Conservation (phyloP, 2,113 vertebrate genomes). For the Eurypyga helias region DNA sequence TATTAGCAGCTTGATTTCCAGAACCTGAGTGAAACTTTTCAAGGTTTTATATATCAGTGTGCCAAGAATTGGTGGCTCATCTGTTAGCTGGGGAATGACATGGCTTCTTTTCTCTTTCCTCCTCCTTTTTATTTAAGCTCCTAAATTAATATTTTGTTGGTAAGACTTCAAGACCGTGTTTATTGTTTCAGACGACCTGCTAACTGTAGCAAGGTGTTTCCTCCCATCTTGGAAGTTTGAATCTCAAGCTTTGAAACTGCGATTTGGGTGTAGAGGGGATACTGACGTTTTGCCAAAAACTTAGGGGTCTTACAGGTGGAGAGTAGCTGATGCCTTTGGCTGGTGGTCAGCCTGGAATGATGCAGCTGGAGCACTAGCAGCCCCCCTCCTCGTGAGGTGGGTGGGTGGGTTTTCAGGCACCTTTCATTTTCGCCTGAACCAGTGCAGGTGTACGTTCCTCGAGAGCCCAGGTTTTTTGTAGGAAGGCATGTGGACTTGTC, state of each 20-base stretch:
- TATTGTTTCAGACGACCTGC: neutral
- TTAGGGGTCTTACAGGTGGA: neutral
- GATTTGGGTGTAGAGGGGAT: neutral
- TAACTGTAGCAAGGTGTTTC: neutral
- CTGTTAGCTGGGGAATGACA: neutral
- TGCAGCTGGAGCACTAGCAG: neutral
- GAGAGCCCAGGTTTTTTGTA: neutral
- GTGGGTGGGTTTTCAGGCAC: neutral
- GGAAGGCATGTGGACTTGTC: neutral
- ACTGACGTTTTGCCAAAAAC: neutral
- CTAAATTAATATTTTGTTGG: neutral
- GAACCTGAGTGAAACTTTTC: constrained; percentile 51
- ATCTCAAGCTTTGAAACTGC: neutral
- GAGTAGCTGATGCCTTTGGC: neutral
- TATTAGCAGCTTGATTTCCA: constrained; percentile 28
- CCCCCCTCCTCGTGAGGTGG: fast-evolving
- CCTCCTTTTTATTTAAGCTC: neutral
- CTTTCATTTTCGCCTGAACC: neutral
- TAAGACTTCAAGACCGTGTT: neutral
- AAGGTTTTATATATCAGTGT: neutral
- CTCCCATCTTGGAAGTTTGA: neutral
- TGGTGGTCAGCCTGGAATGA: neutral
- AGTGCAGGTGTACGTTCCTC: neutral
- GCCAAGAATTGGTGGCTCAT: neutral
- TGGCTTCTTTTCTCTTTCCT: neutral